Conservation (phyloP, 2,797 vertebrate species). For the Alauda arvensis region DNA sequence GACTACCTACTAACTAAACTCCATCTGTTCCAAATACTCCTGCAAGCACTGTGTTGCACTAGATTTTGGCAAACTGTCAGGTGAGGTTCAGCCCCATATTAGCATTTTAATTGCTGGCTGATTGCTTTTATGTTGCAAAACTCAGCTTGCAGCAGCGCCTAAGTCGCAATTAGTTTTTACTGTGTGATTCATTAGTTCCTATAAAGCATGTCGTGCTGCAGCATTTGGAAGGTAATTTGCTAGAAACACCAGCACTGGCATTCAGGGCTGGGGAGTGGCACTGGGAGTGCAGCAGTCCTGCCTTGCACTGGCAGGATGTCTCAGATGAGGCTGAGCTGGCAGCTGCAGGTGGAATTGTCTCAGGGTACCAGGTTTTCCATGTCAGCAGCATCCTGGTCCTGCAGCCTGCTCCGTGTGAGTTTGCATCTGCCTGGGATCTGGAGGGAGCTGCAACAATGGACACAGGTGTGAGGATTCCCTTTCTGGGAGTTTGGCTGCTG, state of each 20-base stretch:
- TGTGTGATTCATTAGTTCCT: slow-evolving; percentile 63
- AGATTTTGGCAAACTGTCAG: slow-evolving; percentile 40
- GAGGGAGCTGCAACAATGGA: fast-evolving
- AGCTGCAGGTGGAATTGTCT: slow-evolving; percentile 8
- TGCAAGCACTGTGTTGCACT: background rate
- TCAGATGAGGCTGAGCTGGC: background rate
- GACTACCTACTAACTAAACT: slow-evolving; percentile 27
- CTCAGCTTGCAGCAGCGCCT: slow-evolving; percentile 40
- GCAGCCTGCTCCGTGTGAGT: background rate
- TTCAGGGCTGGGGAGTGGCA: background rate
- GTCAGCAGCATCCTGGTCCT: background rate
- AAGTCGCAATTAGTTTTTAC: slow-evolving; percentile 70
- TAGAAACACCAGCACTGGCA: background rate
- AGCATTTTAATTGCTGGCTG: slow-evolving; percentile 74
- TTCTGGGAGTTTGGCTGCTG: background rate
- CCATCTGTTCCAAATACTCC: slow-evolving; percentile 35
- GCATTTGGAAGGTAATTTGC: slow-evolving; percentile 57
- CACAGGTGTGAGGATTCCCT: background rate
- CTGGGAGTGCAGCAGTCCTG: background rate
- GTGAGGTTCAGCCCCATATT: slow-evolving; percentile 49
- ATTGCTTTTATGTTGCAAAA: slow-evolving; percentile 66
- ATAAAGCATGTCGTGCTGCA: slow-evolving; percentile 50
- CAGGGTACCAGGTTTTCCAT: background rate
- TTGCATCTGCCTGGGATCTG: background rate
- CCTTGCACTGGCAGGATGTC: background rate